These are phyloP conservation scores for Eupsilia transversa DNA, from an alignment of 2,888 invertebrate genomes.

Conservation along the genomic window DNA sequence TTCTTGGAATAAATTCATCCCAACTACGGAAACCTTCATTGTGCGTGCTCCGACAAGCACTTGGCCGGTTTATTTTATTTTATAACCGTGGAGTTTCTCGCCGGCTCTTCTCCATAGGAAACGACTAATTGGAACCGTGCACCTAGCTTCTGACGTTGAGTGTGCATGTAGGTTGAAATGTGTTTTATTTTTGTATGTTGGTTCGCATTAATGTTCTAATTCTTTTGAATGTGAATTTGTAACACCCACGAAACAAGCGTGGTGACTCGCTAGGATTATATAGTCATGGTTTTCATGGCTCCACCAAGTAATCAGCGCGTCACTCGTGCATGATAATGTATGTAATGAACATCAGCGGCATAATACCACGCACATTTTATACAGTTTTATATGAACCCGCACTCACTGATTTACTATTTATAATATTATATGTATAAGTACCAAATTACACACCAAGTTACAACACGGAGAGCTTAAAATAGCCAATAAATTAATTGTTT, in stretches of 20 bases:
- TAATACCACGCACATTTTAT: constrained; percentile 17
- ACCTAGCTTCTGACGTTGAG: too few relatives aligned
- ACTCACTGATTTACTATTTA: neutral
- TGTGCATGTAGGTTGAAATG: neutral
- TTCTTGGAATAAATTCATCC: too few relatives aligned
- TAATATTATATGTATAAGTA: too few relatives aligned
- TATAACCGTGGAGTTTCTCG: neutral
- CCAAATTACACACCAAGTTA: too few relatives aligned
- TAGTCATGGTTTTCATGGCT: constrained; percentile 24
- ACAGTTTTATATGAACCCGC: constrained; percentile 13
- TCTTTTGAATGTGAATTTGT: neutral
- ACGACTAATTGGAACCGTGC: too few relatives aligned
- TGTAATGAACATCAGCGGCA: constrained; percentile 36
- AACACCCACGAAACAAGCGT: neutral
- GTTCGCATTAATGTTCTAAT: too few relatives aligned
- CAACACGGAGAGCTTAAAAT: neutral
- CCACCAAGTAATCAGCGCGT: constrained; percentile 25
- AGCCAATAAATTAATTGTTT: neutral
- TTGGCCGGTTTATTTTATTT: neutral
- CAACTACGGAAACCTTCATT: too few relatives aligned
- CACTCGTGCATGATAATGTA: constrained; percentile 41
- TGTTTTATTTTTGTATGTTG: too few relatives aligned
- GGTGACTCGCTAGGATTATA: neutral
- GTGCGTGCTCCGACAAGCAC: too few relatives aligned
- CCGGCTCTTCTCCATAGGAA: neutral